Conservation (phyloP, 2,113 vertebrate genomes). For the Nothoprocta perdicaria region DNA sequence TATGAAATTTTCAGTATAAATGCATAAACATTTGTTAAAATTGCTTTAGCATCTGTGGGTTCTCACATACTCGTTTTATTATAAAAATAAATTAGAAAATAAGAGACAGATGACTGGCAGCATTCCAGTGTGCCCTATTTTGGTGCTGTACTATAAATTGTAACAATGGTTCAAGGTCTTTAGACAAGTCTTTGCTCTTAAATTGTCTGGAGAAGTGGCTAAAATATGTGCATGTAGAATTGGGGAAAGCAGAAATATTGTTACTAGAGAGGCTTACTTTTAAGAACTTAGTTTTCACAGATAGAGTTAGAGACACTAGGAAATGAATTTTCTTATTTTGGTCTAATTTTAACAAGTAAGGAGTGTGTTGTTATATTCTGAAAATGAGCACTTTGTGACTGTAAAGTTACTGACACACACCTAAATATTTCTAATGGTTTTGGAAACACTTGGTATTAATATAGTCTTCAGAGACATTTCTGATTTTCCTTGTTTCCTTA, state of each 20-base stretch:
- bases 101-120: neutral
- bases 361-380: neutral
- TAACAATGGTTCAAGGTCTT: neutral
- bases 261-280: neutral
- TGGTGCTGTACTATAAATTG: neutral
- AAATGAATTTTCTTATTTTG: neutral
- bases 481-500: neutral
- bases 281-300: neutral
- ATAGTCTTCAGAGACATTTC: neutral
- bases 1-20: constrained; percentile 38
- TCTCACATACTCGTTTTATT: neutral
- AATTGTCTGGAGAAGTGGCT: neutral
- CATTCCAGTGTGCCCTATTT: neutral
- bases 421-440: neutral
- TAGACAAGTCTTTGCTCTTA: neutral
- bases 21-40: constrained; percentile 39
- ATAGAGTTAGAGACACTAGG: neutral
- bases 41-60: neutral
- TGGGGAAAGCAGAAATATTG: neutral
- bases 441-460: neutral
- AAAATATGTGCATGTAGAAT: neutral
- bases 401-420: neutral
- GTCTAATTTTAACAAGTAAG: neutral
- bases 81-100: neutral
- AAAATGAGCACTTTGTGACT: neutral